Base-by-base conservation (phyloP, 2,797 vertebrate genomes). In the Pangasius sanitwongsei region DNA sequence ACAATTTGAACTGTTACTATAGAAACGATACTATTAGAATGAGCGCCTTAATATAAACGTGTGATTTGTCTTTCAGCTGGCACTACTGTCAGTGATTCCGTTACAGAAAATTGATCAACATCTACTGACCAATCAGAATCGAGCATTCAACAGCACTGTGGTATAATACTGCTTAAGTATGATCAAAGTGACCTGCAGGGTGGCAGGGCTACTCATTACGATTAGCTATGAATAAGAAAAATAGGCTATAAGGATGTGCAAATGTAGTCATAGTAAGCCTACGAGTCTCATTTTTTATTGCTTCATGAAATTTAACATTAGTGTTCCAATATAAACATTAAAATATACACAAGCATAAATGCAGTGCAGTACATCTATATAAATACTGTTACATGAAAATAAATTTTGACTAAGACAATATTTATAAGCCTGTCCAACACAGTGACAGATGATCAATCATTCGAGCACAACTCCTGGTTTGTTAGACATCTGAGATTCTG, bases 401-500 rank as follows among this genome's bases (percentile, higher is more conserved):
- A 74, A 28, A 4, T 55, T 75, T 72, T 86, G 85, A 59, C 69
- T 86, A 86, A 74, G 85, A 74, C 69, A 75, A 63, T 74, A 86
- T 74, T 74, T 86, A 74, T 57, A 86, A 86, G 53, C 85, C 55
- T 75, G 34, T 59, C 85, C 25, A 75, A 86, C 34, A n/a, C 13
- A 31, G 65, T 74, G 85, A 86, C 69, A 59, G 85, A 86, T 86
- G 84, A 86, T 86, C 53, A 86, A 70, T 70, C 65, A 70, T 48
- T 69, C 28, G n/a, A 69, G 65, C 44, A 34, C 34, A 13, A 70
- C 50, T 86, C 84, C 63, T 67, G 63, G 44, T 67, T 50, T 69
- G 41, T 84, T 84, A 70, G 44, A 48, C 65, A 85, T 53, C 63
- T 55, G n/a, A 69, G 65, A 23, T 31, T 85, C 83, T 85, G 63